Evolutionary conservation across 2,113 vertebrate genomes (phyloP).

Genomic region (Globicephala melas): DNA sequence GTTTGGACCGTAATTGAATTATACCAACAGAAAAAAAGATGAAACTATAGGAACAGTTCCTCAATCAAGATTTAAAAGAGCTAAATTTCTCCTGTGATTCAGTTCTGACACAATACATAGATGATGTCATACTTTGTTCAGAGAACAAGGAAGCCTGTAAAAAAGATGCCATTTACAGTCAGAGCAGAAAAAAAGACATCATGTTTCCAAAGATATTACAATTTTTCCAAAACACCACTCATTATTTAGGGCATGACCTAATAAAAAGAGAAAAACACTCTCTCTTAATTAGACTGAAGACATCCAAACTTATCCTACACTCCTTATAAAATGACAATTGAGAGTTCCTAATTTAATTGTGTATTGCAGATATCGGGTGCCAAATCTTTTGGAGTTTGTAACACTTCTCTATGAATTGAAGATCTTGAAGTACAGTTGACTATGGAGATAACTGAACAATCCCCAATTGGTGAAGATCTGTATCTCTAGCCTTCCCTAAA

Average conservation of each 20-base stretch:
- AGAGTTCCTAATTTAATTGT: neutral
- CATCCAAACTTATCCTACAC: neutral
- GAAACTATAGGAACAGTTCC: neutral
- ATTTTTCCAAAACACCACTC: neutral
- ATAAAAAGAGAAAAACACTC: neutral
- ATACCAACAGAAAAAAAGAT: neutral
- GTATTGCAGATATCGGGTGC: neutral
- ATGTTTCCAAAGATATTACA: neutral
- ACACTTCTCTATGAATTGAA: neutral
- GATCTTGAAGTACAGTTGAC: neutral
- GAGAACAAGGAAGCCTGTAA: slow-evolving; percentile 7
- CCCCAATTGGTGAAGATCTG: neutral
- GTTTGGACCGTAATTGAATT: neutral
- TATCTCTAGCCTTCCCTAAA: neutral
- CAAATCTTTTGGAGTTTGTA: neutral
- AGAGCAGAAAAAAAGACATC: neutral
- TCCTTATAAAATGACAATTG: neutral
- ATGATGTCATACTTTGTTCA: neutral
- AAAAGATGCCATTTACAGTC: neutral
- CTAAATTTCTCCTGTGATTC: neutral
- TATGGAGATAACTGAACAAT: neutral
- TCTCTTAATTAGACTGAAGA: neutral
- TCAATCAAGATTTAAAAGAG: neutral
- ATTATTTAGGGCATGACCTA: neutral
- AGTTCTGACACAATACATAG: neutral